A percentile compares a stretch with the other conserved stretches of the same genome.
Conservation (phyloP, 2,888 invertebrate species). For the Allacma fusca region DNA sequence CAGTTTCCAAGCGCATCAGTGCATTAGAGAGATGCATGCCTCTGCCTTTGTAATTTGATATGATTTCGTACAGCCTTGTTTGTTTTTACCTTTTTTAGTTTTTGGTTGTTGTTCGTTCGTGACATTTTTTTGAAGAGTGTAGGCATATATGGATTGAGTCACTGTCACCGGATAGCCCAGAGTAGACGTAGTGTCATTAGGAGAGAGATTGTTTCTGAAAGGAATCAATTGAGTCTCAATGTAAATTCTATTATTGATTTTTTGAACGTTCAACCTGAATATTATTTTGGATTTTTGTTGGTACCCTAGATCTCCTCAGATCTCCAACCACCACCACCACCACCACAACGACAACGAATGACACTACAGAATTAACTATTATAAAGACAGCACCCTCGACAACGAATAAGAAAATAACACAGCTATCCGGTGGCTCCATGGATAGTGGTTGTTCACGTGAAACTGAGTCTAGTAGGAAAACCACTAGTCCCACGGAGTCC, state of each 20-base stretch:
- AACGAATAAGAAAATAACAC: slow-evolving; percentile 36
- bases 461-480: slow-evolving; percentile 43
- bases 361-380: slow-evolving; percentile 22
- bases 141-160: neutral
- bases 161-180: neutral
- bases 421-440: slow-evolving; percentile 43
- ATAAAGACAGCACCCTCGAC: slow-evolving; percentile 11
- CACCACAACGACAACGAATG: slow-evolving; percentile 26
- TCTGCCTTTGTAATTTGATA: neutral
- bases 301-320: slow-evolving; percentile 36
- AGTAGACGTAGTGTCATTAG: neutral
- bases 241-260: neutral
- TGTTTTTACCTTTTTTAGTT: neutral
- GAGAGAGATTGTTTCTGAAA: too few relatives aligned
- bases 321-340: slow-evolving; percentile 36
- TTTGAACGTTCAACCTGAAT: neutral
- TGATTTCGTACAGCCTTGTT: slow-evolving; percentile 5
- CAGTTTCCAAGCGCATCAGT: too few relatives aligned
- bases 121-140: neutral
- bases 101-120: neutral
- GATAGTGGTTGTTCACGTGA: slow-evolving; percentile 45
- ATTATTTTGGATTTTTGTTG: neutral
- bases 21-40: too few relatives aligned
- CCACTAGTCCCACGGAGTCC: slow-evolving; percentile 49
- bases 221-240: neutral